phyloP scores from a whole-genome alignment of 2,888 invertebrate species.

The Ceramica pisi region DNA sequence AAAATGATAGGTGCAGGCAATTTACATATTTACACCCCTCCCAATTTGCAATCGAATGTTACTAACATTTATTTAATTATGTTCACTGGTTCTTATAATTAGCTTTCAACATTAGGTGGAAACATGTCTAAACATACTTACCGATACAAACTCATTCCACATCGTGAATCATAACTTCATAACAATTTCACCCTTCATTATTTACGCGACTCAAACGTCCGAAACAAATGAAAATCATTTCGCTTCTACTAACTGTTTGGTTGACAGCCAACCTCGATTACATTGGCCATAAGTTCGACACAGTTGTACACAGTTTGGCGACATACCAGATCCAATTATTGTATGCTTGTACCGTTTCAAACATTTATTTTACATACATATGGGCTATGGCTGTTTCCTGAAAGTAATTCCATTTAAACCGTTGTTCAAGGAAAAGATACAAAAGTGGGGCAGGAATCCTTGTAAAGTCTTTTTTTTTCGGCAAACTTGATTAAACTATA shows the following conservation, averaged over 20 bases:
- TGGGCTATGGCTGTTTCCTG: conserved; percentile 6
- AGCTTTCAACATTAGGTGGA: not conserved
- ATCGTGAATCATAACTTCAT: conserved; percentile 33
- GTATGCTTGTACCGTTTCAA: conserved; percentile 33
- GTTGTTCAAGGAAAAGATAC: not conserved
- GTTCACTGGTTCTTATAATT: conserved; percentile 14
- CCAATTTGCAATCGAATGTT: not conserved
- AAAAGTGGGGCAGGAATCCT: conserved; percentile 30
- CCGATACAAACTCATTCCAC: not conserved
- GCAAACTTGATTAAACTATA: conserved; percentile 29
- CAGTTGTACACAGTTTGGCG: conserved; percentile 57
- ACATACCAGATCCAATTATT: conserved; percentile 58
- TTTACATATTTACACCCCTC: no score
- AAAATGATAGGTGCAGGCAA: no score
- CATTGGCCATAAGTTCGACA: conserved; percentile 42
- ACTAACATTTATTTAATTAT: no score
- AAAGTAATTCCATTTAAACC: conserved; percentile 11
- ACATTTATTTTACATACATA: conserved; percentile 37
- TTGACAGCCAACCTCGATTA: conserved; percentile 48
- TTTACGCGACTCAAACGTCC: conserved; percentile 6
- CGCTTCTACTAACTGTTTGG: conserved; percentile 45
- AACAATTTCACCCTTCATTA: conserved; percentile 36
- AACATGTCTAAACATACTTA: conserved; percentile 3
- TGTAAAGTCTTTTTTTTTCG: conserved; percentile 6
- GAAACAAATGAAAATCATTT: conserved; percentile 48